Percentiles rank a stretch among this genome's conserved stretches.
These are phyloP conservation scores for Peribatodes rhomboidaria DNA, from an alignment of 2,888 invertebrate genomes.

Conservation along the genomic window DNA sequence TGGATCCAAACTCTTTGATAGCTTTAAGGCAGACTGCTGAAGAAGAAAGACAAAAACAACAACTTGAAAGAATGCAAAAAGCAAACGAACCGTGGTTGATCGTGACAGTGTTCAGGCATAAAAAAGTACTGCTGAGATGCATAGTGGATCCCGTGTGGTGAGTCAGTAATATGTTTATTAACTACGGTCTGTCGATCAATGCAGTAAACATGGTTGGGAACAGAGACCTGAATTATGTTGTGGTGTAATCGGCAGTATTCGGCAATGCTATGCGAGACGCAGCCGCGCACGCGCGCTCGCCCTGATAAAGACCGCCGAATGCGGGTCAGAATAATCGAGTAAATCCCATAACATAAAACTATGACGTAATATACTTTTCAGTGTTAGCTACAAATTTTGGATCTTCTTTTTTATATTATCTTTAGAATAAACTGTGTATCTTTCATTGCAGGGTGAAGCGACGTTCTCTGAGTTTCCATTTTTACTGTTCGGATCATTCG, in stretches of 20 bases:
- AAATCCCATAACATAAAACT: no score
- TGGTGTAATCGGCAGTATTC: no score
- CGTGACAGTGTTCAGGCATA: slow-evolving; percentile 64
- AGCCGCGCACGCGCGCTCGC: no score
- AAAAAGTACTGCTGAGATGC: slow-evolving; percentile 60
- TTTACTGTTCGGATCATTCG: slow-evolving; percentile 82
- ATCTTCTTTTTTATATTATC: background rate
- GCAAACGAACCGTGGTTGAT: slow-evolving; percentile 67
- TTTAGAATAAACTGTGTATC: no score
- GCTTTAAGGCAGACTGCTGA: slow-evolving; percentile 60
- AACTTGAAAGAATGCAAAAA: slow-evolving; percentile 48
- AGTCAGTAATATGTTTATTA: slow-evolving; percentile 88
- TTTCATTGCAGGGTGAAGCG: slow-evolving; percentile 56
- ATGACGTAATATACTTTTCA: no score
- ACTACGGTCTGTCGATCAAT: slow-evolving; percentile 88
- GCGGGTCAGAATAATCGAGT: no score
- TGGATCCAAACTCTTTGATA: slow-evolving; percentile 67
- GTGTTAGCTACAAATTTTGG: no score
- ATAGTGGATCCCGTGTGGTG: slow-evolving; percentile 82
- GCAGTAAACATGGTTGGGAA: slow-evolving; percentile 88
- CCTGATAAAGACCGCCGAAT: slow-evolving; percentile 79
- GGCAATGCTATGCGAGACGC: no score
- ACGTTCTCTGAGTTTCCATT: slow-evolving; percentile 78
- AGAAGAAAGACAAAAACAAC: slow-evolving; percentile 57
- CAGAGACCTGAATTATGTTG: slow-evolving; percentile 87